Evolutionary conservation across 2,797 vertebrate genomes (phyloP), one percentile per base, ranked within the genome.

Genomic region (Lepilemur ruficaudatus): DNA sequence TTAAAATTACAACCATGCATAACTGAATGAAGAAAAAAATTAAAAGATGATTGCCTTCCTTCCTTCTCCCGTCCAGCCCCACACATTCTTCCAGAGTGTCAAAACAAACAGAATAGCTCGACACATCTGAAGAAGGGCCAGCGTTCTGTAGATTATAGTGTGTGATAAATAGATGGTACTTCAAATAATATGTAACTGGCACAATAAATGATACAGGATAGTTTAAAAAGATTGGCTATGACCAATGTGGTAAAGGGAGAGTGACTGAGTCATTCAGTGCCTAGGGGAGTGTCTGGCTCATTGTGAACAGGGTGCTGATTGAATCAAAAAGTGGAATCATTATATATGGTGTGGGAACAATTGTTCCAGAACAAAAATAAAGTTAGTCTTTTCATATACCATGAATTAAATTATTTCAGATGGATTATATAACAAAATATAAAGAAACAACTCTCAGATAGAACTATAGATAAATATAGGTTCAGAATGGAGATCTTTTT

Each of bases 11-110:
- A 92, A 59, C 8, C 11, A 65, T 30, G 57, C 6, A 30, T 76
- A 95, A 76, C 4, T 79, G 17, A 89, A 67, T 80, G n/a, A 95
- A 72, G 59, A 65, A 65, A 85, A 95, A 95, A 30, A 61, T 52
- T 72, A 57, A 90, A 76, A 85, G 17, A 30, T 83, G 38, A 50
- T 43, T 67, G 7, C 2, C 41, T 59, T 35, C 10, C 5, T 11
- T 43, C 17, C 32, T 61, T 30, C 4, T 50, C 11, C 50, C 22
- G 4, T 76, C 20, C 6, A 75, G 7, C 1, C 7, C 14, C 7
- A 57, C 7, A 48, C 4, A 22, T 75, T 94, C 30, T 91, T 15
- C 43, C 41, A 70, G 48, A 65, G 35, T 82, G n/a, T 70, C 46
- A n/a, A 89, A 50, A 23, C 12, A 57, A 61, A 50, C 15, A 72